phyloP scores from a whole-genome alignment of 2,888 invertebrate genomes.

The Theristus sp. region DNA sequence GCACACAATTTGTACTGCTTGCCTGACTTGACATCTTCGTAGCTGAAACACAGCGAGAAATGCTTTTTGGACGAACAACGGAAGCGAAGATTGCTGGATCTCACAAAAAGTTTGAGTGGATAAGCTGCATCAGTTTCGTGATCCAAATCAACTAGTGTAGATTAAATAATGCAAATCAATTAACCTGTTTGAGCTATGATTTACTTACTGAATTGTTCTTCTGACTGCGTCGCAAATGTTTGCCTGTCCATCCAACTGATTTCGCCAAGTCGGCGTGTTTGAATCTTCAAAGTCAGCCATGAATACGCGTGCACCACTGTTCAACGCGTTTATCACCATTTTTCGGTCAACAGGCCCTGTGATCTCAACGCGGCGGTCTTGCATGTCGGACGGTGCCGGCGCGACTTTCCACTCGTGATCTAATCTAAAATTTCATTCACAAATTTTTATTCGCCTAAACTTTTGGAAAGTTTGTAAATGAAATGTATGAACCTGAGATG shows the following conservation, averaged over 20 bases:
- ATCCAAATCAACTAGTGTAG: too few species aligned
- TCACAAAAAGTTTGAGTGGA: too few species aligned
- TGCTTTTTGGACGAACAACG: constrained; percentile 35
- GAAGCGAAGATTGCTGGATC: constrained; percentile 33
- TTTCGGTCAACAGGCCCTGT: constrained; percentile 41
- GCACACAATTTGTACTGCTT: background rate
- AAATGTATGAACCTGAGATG: too few species aligned
- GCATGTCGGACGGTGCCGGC: background rate
- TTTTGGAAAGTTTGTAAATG: too few species aligned
- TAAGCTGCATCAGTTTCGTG: too few species aligned
- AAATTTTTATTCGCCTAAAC: too few species aligned
- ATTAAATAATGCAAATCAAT: too few species aligned
- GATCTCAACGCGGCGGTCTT: constrained; percentile 29
- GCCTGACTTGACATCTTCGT: constrained; percentile 3
- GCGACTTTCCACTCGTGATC: background rate
- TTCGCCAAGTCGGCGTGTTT: constrained; percentile 52
- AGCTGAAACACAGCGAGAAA: too few species aligned
- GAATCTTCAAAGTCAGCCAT: constrained; percentile 41
- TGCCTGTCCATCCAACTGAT: constrained; percentile 45
- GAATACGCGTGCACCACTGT: constrained; percentile 33
- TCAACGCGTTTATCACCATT: constrained; percentile 47
- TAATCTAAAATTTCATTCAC: too few species aligned
- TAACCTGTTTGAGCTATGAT: too few species aligned
- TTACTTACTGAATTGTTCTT: too few species aligned
- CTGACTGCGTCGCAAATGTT: constrained; percentile 43